phyloP scores from a whole-genome alignment of 1,140 invertebrate genomes.

The Ooceraea biroi region DNA sequence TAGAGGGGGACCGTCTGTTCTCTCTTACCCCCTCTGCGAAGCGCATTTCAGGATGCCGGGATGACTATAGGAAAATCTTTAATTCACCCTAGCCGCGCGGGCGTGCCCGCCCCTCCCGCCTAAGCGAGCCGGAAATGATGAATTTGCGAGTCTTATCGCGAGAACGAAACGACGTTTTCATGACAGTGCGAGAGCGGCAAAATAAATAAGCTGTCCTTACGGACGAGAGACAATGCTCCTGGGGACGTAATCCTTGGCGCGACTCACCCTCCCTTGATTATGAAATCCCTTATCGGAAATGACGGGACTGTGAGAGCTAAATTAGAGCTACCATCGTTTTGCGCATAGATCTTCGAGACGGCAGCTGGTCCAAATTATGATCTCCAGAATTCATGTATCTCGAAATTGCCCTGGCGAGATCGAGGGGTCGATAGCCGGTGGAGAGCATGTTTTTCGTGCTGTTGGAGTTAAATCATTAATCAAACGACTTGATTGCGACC shows the following conservation, averaged over 20 bases:
- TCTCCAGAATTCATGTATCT: background rate
- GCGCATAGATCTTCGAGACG: background rate
- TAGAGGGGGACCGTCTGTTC: constrained; percentile 58
- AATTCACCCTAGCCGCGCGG: constrained; percentile 37
- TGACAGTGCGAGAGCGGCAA: constrained; percentile 20
- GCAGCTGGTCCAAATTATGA: constrained; percentile 31
- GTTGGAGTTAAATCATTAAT: constrained; percentile 27
- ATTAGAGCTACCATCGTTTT: constrained; percentile 43
- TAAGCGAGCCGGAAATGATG: constrained; percentile 72
- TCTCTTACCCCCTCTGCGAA: background rate
- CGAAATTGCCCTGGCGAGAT: constrained; percentile 2
- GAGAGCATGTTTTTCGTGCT: constrained; percentile 38
- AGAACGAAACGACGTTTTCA: constrained; percentile 52
- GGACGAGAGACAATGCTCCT: constrained; percentile 31
- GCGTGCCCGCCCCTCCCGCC: constrained; percentile 1
- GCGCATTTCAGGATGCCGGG: background rate
- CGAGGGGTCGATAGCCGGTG: constrained; percentile 26
- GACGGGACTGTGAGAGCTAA: constrained; percentile 55
- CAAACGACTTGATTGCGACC: constrained; percentile 50
- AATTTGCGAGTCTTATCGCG: constrained; percentile 77
- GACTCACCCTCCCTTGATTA: constrained; percentile 53
- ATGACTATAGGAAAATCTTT: constrained; percentile 56
- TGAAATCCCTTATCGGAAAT: constrained; percentile 71
- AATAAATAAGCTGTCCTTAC: constrained; percentile 71
- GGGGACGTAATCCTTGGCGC: constrained; percentile 62